Conservation (phyloP, 2,888 invertebrate species). For the Sinhomidia bicolor region DNA sequence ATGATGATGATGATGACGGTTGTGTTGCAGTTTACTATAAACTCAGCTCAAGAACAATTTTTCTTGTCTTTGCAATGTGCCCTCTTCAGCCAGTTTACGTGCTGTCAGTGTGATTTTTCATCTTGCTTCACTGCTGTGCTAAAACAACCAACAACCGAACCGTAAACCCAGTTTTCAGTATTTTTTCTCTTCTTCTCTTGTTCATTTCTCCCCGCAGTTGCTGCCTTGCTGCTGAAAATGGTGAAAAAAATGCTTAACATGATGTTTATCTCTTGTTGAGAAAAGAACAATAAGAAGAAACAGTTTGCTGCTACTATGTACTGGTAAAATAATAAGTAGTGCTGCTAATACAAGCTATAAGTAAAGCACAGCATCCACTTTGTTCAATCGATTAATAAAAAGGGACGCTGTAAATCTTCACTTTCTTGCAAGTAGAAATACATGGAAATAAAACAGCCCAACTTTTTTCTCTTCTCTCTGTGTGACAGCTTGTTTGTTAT, state of each 20-base stretch:
- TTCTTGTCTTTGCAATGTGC: conserved; percentile 50
- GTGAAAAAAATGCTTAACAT: conserved; percentile 37
- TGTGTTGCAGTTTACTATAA: neutral
- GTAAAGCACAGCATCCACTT: too few relatives aligned
- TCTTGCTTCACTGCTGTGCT: too few relatives aligned
- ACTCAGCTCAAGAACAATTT: conserved; percentile 24
- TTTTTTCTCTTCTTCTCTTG: neutral
- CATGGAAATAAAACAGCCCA: neutral
- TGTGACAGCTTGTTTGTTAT: too few relatives aligned
- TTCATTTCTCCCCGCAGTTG: neutral
- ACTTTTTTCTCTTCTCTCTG: too few relatives aligned
- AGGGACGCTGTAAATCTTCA: conserved; percentile 11
- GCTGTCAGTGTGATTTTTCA: conserved; percentile 52
- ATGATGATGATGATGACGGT: neutral
- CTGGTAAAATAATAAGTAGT: neutral
- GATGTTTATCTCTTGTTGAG: neutral
- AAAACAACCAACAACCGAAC: neutral
- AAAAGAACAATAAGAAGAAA: conserved; percentile 30
- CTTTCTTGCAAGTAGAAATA: too few relatives aligned
- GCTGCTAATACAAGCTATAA: too few relatives aligned
- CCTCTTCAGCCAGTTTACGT: conserved; percentile 49
- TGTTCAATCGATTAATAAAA: conserved; percentile 5
- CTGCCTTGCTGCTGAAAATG: neutral
- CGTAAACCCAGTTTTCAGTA: too few relatives aligned
- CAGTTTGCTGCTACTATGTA: neutral